Percentiles rank a stretch among this genome's conserved stretches.
phyloP scores from a whole-genome alignment of 2,888 invertebrate species.

The Agriopis aurantiaria region DNA sequence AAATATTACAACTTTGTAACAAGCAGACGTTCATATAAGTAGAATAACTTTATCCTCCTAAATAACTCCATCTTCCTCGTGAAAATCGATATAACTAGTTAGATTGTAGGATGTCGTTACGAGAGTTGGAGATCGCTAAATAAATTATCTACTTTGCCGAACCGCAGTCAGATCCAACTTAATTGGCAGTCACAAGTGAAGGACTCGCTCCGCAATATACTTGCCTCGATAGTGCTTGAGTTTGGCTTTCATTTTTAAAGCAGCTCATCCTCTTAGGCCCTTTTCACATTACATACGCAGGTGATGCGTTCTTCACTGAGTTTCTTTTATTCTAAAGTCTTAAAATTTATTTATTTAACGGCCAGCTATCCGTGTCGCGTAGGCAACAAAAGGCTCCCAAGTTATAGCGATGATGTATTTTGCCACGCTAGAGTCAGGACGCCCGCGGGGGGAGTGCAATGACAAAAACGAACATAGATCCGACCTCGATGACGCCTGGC shows the following conservation, averaged over 20 bases:
- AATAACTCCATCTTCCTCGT: conserved; percentile 20
- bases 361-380: too few relatives aligned
- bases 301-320: too few relatives aligned
- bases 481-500: too few relatives aligned
- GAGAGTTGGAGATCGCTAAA: conserved; percentile 35
- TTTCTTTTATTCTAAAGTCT: too few relatives aligned
- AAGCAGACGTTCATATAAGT: background rate
- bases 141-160: conserved; percentile 39
- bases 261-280: too few relatives aligned
- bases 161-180: conserved; percentile 36
- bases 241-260: background rate
- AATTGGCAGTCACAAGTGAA: conserved; percentile 38
- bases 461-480: too few relatives aligned
- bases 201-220: conserved; percentile 15
- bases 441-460: too few relatives aligned
- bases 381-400: too few relatives aligned
- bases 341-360: too few relatives aligned
- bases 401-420: too few relatives aligned
- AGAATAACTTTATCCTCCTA: conserved; percentile 7
- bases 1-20: background rate
- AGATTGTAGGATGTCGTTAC: conserved; percentile 34
- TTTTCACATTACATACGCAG: too few relatives aligned
- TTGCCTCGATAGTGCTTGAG: conserved; percentile 3
- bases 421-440: too few relatives aligned
- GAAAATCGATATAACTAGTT: conserved; percentile 36